phyloP scores from a whole-genome alignment of 2,113 vertebrate genomes.

The Ammodramus savannarum region DNA sequence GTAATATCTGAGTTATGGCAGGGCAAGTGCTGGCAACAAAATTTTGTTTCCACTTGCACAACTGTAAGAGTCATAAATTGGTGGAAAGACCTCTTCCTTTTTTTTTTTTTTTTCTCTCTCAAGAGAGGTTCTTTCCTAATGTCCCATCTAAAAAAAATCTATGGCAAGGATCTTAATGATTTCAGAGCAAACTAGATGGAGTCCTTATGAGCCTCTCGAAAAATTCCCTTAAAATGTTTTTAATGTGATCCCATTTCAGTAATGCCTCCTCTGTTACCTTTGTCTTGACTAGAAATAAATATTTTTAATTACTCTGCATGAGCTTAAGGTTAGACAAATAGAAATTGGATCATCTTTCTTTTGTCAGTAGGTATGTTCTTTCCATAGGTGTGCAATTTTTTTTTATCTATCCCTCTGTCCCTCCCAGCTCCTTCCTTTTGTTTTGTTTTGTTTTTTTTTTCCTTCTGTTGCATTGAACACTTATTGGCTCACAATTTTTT shows the following conservation, averaged over 20 bases:
- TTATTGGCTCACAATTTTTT: neutral
- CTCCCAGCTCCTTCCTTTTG: accelerated
- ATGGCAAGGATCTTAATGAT: neutral
- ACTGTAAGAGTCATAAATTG: neutral
- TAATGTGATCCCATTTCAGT: neutral
- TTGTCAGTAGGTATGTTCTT: neutral
- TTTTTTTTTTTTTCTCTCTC: neutral
- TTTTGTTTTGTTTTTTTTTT: neutral
- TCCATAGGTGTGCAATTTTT: neutral
- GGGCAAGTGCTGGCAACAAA: neutral
- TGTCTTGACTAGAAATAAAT: neutral
- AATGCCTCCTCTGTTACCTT: neutral
- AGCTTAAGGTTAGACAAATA: neutral
- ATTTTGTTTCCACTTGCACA: slow-evolving; percentile 31
- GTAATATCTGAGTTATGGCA: neutral
- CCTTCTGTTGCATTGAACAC: neutral
- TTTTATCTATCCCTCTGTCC: neutral
- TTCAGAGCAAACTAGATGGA: neutral
- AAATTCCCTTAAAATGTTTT: neutral
- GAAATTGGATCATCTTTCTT: neutral
- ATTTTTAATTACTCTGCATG: neutral
- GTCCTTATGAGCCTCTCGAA: neutral
- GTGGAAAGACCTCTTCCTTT: neutral
- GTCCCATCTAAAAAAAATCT: neutral
- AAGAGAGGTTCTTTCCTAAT: neutral